phyloP scores from a whole-genome alignment of 2,888 invertebrate species.

The Megaustenia siamemsis region DNA sequence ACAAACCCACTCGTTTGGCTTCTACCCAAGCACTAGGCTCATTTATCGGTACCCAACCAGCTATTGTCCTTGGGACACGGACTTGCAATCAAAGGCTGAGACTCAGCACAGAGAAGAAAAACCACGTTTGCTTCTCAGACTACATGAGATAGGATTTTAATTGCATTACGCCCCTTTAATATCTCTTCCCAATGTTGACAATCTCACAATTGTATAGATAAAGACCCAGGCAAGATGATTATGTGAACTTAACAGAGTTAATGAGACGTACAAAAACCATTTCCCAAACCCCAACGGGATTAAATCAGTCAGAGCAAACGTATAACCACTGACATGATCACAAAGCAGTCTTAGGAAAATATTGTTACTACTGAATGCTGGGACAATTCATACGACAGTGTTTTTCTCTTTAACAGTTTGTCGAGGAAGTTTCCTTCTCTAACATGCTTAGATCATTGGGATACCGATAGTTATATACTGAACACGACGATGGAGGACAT shows the following conservation, averaged over 20 bases:
- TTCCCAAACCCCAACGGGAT: constrained; percentile 6
- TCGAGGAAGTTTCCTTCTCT: too few relatives aligned
- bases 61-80: constrained; percentile 33
- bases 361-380: not conserved
- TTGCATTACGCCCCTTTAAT: constrained; percentile 39
- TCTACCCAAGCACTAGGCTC: constrained; percentile 12
- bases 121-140: not conserved
- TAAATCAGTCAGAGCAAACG: not conserved
- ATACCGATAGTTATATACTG: too few relatives aligned
- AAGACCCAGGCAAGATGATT: constrained; percentile 16
- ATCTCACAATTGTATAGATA: constrained; percentile 4
- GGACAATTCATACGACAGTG: not conserved
- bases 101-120: not conserved
- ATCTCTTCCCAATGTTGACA: constrained; percentile 16
- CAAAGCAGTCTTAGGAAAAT: not conserved
- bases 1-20: constrained; percentile 26
- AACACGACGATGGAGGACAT: too few relatives aligned
- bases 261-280: constrained; percentile 27
- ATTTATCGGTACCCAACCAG: constrained; percentile 20
- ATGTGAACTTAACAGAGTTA: constrained; percentile 23
- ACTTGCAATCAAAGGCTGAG: constrained; percentile 32
- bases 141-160: constrained; percentile 34
- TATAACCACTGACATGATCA: not conserved
- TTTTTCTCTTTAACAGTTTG: too few relatives aligned
- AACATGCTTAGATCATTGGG: too few relatives aligned